These are phyloP conservation scores for Ptychoptera albimana DNA, from an alignment of 2,888 invertebrate genomes.

Conservation along the genomic window DNA sequence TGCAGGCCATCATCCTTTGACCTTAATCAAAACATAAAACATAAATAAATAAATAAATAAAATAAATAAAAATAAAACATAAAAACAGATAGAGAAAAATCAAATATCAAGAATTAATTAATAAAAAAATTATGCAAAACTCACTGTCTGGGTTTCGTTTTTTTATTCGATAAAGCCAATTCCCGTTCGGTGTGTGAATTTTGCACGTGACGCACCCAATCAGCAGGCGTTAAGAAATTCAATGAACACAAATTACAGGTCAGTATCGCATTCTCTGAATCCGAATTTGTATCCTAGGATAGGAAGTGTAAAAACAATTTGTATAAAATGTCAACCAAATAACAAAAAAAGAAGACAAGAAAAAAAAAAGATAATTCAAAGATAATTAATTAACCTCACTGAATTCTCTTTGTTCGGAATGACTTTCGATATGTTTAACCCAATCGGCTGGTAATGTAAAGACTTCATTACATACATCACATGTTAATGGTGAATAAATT, in stretches of 20 bases:
- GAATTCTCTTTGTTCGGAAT: slow-evolving; percentile 36
- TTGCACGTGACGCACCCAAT: slow-evolving; percentile 78
- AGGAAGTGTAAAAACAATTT: too few species aligned
- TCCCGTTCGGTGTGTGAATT: slow-evolving; percentile 67
- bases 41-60: neutral
- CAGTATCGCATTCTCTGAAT: slow-evolving; percentile 49
- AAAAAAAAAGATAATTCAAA: too few species aligned
- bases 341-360: slow-evolving; percentile 13
- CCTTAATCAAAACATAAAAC: neutral
- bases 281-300: slow-evolving; percentile 23
- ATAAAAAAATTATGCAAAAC: neutral
- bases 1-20: slow-evolving; percentile 13
- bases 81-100: neutral
- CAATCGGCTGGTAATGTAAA: slow-evolving; percentile 69
- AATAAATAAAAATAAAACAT: neutral
- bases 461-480: slow-evolving; percentile 70
- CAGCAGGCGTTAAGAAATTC: slow-evolving; percentile 60
- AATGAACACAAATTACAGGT: slow-evolving; percentile 64
- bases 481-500: slow-evolving; percentile 59
- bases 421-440: slow-evolving; percentile 69
- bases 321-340: slow-evolving; percentile 11
- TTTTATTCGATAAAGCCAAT: slow-evolving; percentile 60
- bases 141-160: slow-evolving; percentile 43
- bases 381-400: too few species aligned
- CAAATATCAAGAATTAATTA: neutral